These are phyloP conservation scores for Acipenser ruthenus DNA, from an alignment of 2,797 vertebrate species.

Conservation along the genomic window DNA sequence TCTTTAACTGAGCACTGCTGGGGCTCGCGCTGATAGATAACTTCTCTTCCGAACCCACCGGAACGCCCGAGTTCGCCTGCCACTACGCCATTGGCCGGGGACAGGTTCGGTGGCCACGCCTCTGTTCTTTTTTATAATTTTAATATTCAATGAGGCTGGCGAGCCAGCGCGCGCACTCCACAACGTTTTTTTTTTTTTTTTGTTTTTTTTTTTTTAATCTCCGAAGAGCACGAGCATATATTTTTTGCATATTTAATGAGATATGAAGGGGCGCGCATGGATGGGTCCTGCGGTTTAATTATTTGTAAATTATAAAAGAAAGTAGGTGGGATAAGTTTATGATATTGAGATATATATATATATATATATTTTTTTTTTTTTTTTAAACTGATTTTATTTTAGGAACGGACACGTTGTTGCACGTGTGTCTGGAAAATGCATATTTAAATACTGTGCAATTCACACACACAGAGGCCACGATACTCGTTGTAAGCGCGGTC, in stretches of 20 bases:
- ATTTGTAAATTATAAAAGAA: too few relatives aligned
- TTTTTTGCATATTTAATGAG: not conserved
- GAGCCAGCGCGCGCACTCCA: conserved; percentile 5
- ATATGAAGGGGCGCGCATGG: not conserved
- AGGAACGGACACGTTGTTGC: too few relatives aligned
- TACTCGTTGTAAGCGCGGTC: conserved; percentile 4
- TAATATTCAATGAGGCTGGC: conserved; percentile 37
- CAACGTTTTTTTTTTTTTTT: conserved; percentile 13
- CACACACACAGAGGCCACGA: not conserved
- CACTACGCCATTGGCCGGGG: conserved; percentile 45
- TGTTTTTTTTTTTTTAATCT: conserved; percentile 21
- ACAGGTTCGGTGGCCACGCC: conserved; percentile 39
- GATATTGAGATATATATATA: too few relatives aligned
- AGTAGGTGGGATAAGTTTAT: too few relatives aligned
- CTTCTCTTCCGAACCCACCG: conserved; percentile 57
- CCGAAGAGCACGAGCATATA: not conserved
- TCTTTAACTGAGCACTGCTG: conserved; percentile 58
- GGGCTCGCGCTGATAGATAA: conserved; percentile 62
- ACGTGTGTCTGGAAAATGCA: too few relatives aligned
- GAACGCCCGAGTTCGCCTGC: conserved; percentile 48
- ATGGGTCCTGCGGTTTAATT: not conserved
- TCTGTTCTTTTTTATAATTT: conserved; percentile 3
- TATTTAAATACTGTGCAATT: too few relatives aligned
- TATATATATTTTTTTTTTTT: too few relatives aligned
- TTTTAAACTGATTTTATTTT: too few relatives aligned